Evolutionary conservation across 2,797 vertebrate genomes (phyloP).

Genomic region (Danio tinwini): DNA sequence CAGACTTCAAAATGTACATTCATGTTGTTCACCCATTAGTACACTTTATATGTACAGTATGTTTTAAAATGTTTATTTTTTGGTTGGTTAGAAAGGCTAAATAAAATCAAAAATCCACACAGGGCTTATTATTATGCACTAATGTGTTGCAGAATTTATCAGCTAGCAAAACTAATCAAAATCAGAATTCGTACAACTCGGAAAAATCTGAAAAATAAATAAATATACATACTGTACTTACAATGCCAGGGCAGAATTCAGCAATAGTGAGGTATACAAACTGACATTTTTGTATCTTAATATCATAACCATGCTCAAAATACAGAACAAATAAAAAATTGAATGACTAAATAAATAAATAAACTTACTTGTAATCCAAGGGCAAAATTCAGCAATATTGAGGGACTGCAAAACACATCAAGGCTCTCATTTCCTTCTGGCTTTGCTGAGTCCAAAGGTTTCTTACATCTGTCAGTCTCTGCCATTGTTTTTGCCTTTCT

Average conservation of each 20-base stretch:
- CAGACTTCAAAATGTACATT: background rate
- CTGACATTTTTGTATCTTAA: too few relatives aligned
- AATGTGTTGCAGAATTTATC: background rate
- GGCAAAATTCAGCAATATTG: slow-evolving; percentile 55
- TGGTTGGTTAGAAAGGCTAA: too few relatives aligned
- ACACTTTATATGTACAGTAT: background rate
- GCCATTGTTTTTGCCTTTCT: background rate
- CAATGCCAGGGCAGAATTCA: too few relatives aligned
- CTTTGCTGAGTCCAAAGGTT: slow-evolving; percentile 13
- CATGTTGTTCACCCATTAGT: background rate
- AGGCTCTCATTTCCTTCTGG: slow-evolving; percentile 24
- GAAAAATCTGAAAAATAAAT: too few relatives aligned
- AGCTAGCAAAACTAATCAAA: background rate
- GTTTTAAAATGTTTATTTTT: background rate
- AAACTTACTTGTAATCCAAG: slow-evolving; percentile 66
- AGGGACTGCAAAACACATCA: slow-evolving; percentile 49
- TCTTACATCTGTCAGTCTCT: slow-evolving; percentile 15
- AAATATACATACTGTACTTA: too few relatives aligned
- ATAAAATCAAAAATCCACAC: background rate
- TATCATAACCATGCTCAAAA: background rate
- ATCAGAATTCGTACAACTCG: too few relatives aligned
- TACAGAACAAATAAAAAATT: background rate
- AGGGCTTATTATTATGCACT: background rate
- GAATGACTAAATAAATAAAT: too few relatives aligned
- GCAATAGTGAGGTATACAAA: too few relatives aligned